Percentiles rank a stretch among this genome's conserved stretches.
Evolutionary conservation across 2,113 vertebrate genomes (phyloP).

Genomic region (Fregetta grallaria): DNA sequence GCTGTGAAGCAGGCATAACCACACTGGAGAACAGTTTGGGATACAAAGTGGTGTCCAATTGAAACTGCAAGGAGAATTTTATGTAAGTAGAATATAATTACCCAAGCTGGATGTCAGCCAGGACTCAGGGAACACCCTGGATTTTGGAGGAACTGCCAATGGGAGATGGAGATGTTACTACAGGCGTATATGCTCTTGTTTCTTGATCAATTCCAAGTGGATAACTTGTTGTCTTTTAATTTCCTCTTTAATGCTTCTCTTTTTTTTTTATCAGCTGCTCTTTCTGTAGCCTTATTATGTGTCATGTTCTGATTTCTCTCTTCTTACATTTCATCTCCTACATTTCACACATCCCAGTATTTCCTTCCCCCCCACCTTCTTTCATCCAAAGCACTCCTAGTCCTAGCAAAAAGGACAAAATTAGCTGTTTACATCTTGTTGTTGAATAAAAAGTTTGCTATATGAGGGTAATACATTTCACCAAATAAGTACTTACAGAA

Average conservation of each 20-base stretch:
- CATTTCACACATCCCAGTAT: conserved; percentile 36
- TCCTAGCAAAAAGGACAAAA: conserved; percentile 30
- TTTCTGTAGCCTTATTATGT: conserved; percentile 32
- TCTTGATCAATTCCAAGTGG: conserved; percentile 50
- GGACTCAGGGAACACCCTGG: conserved; percentile 40
- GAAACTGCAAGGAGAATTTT: conserved; percentile 58
- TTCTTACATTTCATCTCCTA: conserved; percentile 57
- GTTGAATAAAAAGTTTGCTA: conserved; percentile 17
- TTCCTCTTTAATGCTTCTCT: conserved; percentile 46
- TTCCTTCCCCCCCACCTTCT: background rate
- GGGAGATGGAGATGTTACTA: conserved; percentile 59
- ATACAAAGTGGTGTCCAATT: conserved; percentile 36
- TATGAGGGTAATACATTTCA: background rate
- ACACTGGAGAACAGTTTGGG: conserved; percentile 21
- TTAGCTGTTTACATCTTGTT: conserved; percentile 1
- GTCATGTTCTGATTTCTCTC: conserved; percentile 36
- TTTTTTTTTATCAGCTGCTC: conserved; percentile 23
- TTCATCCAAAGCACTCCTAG: conserved; percentile 20
- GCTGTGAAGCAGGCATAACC: background rate
- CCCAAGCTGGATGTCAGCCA: conserved; percentile 59
- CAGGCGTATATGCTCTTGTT: conserved; percentile 27
- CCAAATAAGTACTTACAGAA: background rate
- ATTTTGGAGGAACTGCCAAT: conserved; percentile 47
- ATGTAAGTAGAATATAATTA: conserved; percentile 61
- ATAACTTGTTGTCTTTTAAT: conserved; percentile 51